These are phyloP conservation scores for Delichon dasypus DNA, from an alignment of 2,797 vertebrate genomes.

Conservation along the genomic window DNA sequence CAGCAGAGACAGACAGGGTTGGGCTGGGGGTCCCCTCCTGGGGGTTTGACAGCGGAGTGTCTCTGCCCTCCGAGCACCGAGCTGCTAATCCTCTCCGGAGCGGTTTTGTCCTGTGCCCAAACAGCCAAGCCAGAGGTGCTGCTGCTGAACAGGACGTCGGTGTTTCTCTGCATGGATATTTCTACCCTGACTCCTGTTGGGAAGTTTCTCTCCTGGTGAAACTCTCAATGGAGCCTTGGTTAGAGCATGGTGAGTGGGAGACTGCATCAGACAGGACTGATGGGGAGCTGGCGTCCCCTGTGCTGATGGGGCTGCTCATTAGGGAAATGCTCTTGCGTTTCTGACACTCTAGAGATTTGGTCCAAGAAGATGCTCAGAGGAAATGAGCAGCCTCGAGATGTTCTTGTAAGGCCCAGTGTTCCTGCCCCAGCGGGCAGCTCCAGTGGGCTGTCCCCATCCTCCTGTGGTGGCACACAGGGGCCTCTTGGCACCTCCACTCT, in stretches of 20 bases:
- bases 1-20: rapidly evolving
- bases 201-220: background rate
- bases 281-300: background rate
- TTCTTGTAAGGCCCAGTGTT: background rate
- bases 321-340: background rate
- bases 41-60: rapidly evolving
- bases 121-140: background rate
- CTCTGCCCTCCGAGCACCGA: background rate
- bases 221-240: background rate
- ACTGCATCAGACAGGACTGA: background rate
- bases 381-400: background rate
- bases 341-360: background rate
- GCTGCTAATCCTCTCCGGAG: background rate
- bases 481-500: background rate
- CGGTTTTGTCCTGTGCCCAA: background rate
- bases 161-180: background rate
- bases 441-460: rapidly evolving
- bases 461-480: rapidly evolving
- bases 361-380: background rate
- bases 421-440: background rate
- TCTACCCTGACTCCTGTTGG: background rate
- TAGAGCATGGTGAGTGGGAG: background rate
- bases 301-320: background rate
- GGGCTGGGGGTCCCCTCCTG: background rate
- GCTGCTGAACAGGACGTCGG: rapidly evolving